Evolutionary conservation across 2,888 invertebrate genomes (phyloP).

Genomic region (Eristalis arbustorum): DNA sequence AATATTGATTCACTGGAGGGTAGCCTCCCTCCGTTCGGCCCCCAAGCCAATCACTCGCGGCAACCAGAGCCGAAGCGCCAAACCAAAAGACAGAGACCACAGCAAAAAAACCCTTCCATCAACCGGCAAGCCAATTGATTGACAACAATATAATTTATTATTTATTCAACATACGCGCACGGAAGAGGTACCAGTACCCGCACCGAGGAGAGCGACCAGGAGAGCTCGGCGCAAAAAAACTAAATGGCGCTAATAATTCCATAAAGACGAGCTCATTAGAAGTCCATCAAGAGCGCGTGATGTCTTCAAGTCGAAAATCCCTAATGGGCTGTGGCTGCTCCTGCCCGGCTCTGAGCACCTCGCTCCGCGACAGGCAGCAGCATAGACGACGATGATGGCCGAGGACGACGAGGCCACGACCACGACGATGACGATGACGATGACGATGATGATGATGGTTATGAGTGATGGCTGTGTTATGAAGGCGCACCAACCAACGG

Average conservation of each 20-base stretch:
- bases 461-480: conserved; percentile 68
- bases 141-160: conserved; percentile 71
- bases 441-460: conserved; percentile 64
- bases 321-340: conserved; percentile 64
- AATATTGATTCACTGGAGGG: not conserved
- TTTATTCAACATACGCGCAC: conserved; percentile 60
- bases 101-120: conserved; percentile 39
- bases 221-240: conserved; percentile 48
- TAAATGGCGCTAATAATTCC: conserved; percentile 73
- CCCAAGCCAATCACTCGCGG: not conserved
- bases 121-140: conserved; percentile 53
- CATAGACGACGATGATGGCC: not conserved
- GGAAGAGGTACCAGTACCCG: not conserved
- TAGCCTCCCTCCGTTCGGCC: not conserved
- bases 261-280: conserved; percentile 72
- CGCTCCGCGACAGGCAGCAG: not conserved
- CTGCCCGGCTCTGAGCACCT: conserved; percentile 4
- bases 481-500: conserved; percentile 1
- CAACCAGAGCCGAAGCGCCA: conserved; percentile 24
- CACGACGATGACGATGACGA: too few relatives aligned
- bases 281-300: conserved; percentile 72
- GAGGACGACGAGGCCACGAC: conserved; percentile 17
- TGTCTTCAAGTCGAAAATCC: conserved; percentile 67
- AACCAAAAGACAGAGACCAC: not conserved
- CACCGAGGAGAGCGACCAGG: not conserved